Evolutionary conservation across 2,797 vertebrate species (phyloP).

Genomic region (Dicrostonyx torquatus): DNA sequence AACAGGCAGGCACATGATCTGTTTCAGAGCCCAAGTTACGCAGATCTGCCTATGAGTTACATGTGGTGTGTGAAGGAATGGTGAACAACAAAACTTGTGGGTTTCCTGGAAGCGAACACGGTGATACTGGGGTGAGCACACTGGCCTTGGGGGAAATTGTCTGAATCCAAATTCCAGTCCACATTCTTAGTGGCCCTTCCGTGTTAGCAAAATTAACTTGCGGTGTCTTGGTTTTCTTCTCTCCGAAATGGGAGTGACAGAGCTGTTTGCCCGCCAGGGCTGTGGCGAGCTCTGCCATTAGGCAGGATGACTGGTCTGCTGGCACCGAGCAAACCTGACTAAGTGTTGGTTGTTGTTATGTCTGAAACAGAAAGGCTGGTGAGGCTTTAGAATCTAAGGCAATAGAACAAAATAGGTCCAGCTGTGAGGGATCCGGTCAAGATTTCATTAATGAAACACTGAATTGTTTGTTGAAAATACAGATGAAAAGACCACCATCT

Average conservation of each 20-base stretch:
- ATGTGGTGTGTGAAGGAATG: background rate
- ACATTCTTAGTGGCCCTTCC: background rate
- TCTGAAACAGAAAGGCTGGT: background rate
- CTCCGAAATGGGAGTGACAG: background rate
- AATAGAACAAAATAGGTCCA: background rate
- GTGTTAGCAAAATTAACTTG: background rate
- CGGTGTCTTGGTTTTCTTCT: constrained; percentile 39
- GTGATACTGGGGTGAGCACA: background rate
- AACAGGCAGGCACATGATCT: no score
- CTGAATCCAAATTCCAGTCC: background rate
- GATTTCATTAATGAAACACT: background rate
- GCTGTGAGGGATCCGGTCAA: background rate
- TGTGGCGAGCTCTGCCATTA: background rate
- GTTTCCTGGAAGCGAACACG: background rate
- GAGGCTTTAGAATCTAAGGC: background rate
- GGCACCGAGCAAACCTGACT: background rate
- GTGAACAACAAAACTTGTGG: background rate
- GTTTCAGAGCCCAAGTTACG: background rate
- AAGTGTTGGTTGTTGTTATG: background rate
- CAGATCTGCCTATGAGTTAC: background rate
- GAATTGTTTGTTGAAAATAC: background rate
- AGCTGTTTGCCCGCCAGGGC: background rate
- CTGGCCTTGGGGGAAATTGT: background rate
- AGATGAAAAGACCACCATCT: background rate
- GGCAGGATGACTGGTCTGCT: background rate